A percentile compares a stretch with the other conserved stretches of the same genome.
These are phyloP conservation scores for Bufotes viridis DNA, from an alignment of 2,797 vertebrate genomes.

Conservation along the genomic window DNA sequence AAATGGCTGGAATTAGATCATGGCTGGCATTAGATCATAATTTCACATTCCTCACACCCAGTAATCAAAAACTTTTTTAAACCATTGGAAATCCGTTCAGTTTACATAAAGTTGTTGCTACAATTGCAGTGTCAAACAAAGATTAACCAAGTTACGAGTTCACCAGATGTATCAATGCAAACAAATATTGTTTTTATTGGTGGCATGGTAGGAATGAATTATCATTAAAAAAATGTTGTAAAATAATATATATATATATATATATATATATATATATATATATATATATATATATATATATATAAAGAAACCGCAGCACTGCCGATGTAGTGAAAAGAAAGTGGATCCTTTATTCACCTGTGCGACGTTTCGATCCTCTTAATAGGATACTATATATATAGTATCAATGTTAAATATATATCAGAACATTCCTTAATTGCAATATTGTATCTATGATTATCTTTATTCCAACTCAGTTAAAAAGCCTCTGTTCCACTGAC, in stretches of 20 bases:
- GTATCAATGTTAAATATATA: background rate
- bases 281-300: too few relatives aligned
- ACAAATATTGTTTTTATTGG: background rate
- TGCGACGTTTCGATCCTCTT: too few relatives aligned
- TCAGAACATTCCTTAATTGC: background rate
- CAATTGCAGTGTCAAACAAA: too few relatives aligned
- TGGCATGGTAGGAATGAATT: background rate
- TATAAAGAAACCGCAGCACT: too few relatives aligned
- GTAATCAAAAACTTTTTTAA: too few relatives aligned
- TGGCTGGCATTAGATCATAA: too few relatives aligned
- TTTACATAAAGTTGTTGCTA: too few relatives aligned
- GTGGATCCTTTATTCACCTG: too few relatives aligned
- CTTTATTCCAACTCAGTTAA: background rate
- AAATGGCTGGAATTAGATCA: too few relatives aligned
- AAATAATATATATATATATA: background rate
- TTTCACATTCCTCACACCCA: too few relatives aligned
- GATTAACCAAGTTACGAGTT: background rate
- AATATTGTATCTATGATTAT: background rate
- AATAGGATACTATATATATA: background rate
- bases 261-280: background rate
- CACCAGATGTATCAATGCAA: background rate
- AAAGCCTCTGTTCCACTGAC: background rate
- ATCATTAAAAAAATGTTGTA: background rate
- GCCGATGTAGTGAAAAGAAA: too few relatives aligned
- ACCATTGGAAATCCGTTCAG: too few relatives aligned